A percentile compares a stretch with the other conserved stretches of the same genome.
Evolutionary conservation across 2,888 invertebrate genomes (phyloP).

Genomic region (Terebella lapidaria): DNA sequence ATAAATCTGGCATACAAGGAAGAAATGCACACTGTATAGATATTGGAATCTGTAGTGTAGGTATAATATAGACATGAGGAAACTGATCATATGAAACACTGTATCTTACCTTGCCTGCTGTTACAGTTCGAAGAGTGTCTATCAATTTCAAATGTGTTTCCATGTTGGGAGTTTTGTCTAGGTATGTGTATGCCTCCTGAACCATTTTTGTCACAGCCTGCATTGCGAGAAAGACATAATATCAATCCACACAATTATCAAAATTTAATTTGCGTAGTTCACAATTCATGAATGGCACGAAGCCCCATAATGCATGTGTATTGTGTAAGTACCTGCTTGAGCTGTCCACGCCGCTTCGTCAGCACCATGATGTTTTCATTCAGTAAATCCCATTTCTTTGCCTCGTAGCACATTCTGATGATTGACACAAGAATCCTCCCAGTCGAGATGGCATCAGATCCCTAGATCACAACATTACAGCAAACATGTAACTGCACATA

Average conservation of each 20-base stretch:
- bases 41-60: no score
- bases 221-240: background rate
- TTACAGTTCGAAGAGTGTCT: slow-evolving; percentile 88
- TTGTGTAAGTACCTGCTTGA: slow-evolving; percentile 63
- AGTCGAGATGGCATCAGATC: slow-evolving; percentile 91
- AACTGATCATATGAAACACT: no score
- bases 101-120: slow-evolving; percentile 96
- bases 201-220: slow-evolving; percentile 84
- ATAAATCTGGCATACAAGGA: slow-evolving; percentile 79
- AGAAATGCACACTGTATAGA: background rate
- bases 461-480: no score
- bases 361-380: slow-evolving; percentile 88
- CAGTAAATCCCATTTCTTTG: slow-evolving; percentile 84
- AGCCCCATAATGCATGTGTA: background rate
- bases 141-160: slow-evolving; percentile 89
- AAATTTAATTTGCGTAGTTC: background rate
- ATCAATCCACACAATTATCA: background rate
- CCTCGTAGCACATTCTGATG: slow-evolving; percentile 80
- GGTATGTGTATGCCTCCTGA: slow-evolving; percentile 87
- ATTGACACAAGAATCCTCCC: slow-evolving; percentile 87
- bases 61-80: no score
- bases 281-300: background rate
- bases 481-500: no score
- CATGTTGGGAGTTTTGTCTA: slow-evolving; percentile 85
- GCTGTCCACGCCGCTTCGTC: slow-evolving; percentile 88